Percentiles rank a stretch among this genome's conserved stretches.
phyloP scores from a whole-genome alignment of 2,113 vertebrate genomes.

The Psilopogon haemacephalus region DNA sequence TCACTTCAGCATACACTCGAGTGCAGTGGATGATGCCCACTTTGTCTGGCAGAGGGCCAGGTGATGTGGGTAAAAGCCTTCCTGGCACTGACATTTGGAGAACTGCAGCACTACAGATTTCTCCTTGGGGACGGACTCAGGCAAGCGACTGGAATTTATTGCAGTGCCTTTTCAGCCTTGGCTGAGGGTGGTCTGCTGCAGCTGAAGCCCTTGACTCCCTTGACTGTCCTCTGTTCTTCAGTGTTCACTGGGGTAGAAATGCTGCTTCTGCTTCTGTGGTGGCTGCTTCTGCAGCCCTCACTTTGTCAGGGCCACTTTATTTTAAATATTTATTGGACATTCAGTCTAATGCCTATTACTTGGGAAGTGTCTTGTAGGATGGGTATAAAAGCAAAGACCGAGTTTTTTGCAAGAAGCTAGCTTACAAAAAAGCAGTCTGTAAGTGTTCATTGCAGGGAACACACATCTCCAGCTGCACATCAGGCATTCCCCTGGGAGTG shows the following conservation, averaged over 20 bases:
- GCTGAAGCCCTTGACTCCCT: background rate
- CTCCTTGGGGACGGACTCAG: background rate
- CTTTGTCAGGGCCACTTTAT: background rate
- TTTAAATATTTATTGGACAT: conserved; percentile 9
- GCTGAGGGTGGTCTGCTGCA: background rate
- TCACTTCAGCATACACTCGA: rapidly evolving
- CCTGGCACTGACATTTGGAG: rapidly evolving
- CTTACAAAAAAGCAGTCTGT: background rate
- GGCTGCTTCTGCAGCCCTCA: background rate
- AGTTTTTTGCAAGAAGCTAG: background rate
- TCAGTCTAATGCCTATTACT: background rate
- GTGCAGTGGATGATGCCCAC: rapidly evolving
- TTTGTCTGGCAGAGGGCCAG: background rate
- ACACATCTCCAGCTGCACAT: background rate
- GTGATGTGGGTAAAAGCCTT: background rate
- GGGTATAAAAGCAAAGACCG: background rate
- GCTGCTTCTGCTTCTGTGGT: background rate
- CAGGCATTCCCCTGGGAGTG: background rate
- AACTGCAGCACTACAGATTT: background rate
- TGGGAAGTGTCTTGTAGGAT: background rate
- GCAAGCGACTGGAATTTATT: background rate
- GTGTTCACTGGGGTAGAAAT: background rate
- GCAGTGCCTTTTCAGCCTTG: background rate
- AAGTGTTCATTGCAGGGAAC: background rate
- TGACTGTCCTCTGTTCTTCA: rapidly evolving